A percentile compares a stretch with the other conserved stretches of the same genome.
Evolutionary conservation across 2,797 vertebrate species (phyloP).

Genomic region (Apodemus agrarius): DNA sequence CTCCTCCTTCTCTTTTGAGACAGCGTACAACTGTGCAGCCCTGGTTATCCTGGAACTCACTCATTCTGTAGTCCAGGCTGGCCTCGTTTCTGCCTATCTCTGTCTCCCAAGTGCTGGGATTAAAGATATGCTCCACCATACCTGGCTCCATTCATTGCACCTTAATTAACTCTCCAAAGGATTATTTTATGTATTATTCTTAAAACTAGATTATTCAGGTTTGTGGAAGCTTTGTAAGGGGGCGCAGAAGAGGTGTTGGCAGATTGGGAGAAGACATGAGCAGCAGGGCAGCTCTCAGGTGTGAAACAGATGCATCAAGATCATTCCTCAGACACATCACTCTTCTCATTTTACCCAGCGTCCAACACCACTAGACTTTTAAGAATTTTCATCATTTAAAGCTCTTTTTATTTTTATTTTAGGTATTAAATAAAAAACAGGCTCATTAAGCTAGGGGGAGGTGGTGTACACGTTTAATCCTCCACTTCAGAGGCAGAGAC

Average conservation of each 20-base stretch:
- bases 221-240: not conserved
- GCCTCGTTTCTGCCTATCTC: not conserved
- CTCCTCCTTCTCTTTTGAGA: no score
- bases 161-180: conserved; percentile 59
- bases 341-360: not conserved
- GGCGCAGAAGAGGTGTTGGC: not conserved
- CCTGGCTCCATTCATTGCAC: not conserved
- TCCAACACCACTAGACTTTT: not conserved
- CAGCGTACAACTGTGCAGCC: not conserved
- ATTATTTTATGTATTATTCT: not conserved
- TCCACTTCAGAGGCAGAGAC: not conserved
- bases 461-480: not conserved
- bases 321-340: not conserved
- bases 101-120: not conserved
- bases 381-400: conserved; percentile 37
- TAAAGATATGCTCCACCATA: not conserved
- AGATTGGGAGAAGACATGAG: not conserved
- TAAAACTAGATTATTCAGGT: conserved; percentile 44
- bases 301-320: not conserved
- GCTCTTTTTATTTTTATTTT: conserved; percentile 66
- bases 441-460: not conserved
- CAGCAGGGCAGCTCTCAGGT: not conserved
- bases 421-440: conserved; percentile 63
- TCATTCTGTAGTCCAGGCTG: not conserved
- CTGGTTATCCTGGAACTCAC: not conserved